Base-by-base conservation (phyloP, 2,797 vertebrate species). In the Acipenser oxyrinchus region DNA sequence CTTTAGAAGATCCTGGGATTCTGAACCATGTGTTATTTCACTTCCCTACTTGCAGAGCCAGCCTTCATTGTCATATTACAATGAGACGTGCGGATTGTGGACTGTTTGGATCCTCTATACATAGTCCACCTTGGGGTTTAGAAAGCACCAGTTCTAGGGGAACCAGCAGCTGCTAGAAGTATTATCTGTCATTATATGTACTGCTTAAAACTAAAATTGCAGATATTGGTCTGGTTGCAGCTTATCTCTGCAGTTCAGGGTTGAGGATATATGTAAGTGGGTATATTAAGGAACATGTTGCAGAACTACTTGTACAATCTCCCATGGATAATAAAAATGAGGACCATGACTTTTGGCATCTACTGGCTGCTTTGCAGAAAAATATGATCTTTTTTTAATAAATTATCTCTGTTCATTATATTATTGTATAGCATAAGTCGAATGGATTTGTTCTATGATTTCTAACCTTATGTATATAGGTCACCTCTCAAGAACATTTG, bases 91-190 rank as follows among this genome's bases (percentile, higher is more conserved):
- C 4, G 23, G 23, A 37, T 37, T 37, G 23, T 37, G 2, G 2
- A 37, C 23, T 37, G 23, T 37, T 37, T 37, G 23, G 23, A 2
- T 37, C 23, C 23, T 37, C 23, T 37, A 37, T 37, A 37, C 23
- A 37, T 37, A 37, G 23, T 37, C 4, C 23, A 37, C 23, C 23
- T 37, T 37, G 23, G 23, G 23, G 23, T 37, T 37, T 37, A 37
- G 23, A 37, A 37, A 37, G 23, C 23, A 37, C 23, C 73, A 63
- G 69, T 70, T 75, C 77, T 37, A 37, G 57, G 59, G 71, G 69
- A 70, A 69, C 64, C 73, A 37, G 64, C 73, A 75, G 70, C 79
- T 82, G 81, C 71, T 82, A 71, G 75, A 84, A 78, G 74, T 79
- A 80, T 84, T 79, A 65, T 77, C 69, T 51, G 70, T 68, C 64